Percentiles rank a stretch among this genome's conserved stretches.
Conservation (phyloP, 2,113 vertebrate genomes). For the Thunnus thynnus region DNA sequence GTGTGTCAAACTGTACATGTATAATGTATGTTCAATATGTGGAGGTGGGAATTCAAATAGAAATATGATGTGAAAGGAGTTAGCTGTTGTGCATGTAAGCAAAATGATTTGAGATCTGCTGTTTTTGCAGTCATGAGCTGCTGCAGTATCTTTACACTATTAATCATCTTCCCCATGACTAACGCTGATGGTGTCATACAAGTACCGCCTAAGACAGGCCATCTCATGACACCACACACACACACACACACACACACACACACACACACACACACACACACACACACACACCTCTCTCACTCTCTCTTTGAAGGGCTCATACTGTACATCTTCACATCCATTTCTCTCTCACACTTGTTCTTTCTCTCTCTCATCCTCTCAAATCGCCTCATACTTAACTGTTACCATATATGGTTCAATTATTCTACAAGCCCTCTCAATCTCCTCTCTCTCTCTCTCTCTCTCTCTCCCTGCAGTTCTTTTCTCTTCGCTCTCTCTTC, state of each 20-base stretch:
- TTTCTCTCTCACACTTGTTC: conserved; percentile 61
- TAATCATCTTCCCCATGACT: conserved; percentile 77
- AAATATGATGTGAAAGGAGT: not conserved
- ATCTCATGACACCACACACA: conserved; percentile 63
- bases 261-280: conserved; percentile 42
- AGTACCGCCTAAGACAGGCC: conserved; percentile 62
- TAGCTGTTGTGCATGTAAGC: conserved; percentile 28
- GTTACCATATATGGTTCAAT: conserved; percentile 80
- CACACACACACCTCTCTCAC: conserved; percentile 10
- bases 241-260: conserved; percentile 27
- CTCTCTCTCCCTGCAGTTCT: conserved; percentile 21
- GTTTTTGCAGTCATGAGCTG: conserved; percentile 62
- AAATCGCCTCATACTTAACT: conserved; percentile 65
- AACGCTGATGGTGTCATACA: conserved; percentile 75
- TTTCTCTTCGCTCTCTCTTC: conserved; percentile 39
- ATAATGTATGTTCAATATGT: not conserved
- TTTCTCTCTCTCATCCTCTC: conserved; percentile 68
- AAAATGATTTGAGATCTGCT: conserved; percentile 50
- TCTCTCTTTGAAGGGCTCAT: conserved; percentile 47
- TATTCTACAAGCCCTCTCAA: conserved; percentile 65
- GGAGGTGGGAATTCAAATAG: not conserved
- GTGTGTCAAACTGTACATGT: conserved; percentile 16
- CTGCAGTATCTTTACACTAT: conserved; percentile 70
- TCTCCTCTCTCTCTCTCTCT: conserved; percentile 36
- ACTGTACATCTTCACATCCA: conserved; percentile 71